Evolutionary conservation across 2,113 vertebrate species (phyloP).

Genomic region (Ovibos moschatus): DNA sequence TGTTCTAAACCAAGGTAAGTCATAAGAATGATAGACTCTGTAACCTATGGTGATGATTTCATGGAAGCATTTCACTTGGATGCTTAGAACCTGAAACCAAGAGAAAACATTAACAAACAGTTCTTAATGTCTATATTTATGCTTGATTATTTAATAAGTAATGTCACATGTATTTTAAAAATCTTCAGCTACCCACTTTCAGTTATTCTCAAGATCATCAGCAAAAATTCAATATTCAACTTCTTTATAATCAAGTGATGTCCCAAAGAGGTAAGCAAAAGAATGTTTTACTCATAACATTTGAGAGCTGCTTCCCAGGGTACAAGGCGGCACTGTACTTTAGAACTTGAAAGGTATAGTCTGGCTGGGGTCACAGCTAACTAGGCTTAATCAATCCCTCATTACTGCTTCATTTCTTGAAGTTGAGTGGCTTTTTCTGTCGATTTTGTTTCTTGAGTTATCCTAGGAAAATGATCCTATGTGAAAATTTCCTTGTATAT

Average conservation of each 20-base stretch:
- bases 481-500: neutral
- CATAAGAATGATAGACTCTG: constrained; percentile 96
- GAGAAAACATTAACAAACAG: neutral
- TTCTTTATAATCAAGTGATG: neutral
- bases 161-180: neutral
- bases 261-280: neutral
- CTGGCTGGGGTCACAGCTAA: neutral
- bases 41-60: constrained; percentile 99
- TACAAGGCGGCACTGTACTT: neutral
- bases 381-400: neutral
- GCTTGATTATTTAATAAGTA: neutral
- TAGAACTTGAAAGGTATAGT: neutral
- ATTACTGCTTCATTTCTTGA: neutral
- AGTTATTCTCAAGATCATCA: neutral
- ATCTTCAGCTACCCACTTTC: neutral
- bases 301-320: neutral
- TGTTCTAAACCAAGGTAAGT: constrained; percentile 96
- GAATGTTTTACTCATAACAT: neutral
- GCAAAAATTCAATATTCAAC: neutral
- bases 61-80: constrained; percentile 98
- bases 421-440: neutral
- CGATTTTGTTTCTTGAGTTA: neutral
- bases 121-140: neutral
- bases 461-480: neutral
- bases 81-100: constrained; percentile 89